phyloP scores from a whole-genome alignment of 2,113 vertebrate genomes.

The Centropus unirufus region DNA sequence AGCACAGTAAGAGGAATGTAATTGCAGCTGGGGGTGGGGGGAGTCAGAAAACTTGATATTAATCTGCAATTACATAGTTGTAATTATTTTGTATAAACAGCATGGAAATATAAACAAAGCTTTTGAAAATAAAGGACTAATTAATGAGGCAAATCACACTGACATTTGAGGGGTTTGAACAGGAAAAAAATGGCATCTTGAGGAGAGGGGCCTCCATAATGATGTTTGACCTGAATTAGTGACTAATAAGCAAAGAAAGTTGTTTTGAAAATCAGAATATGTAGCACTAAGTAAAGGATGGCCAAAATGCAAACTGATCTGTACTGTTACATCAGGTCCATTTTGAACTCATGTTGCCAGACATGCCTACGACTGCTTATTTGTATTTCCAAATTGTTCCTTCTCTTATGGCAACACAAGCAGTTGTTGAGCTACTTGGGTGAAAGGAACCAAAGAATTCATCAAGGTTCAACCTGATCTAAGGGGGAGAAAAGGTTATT shows the following conservation, averaged over 20 bases:
- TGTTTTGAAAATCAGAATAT: not conserved
- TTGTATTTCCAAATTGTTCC: not conserved
- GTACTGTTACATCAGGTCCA: not conserved
- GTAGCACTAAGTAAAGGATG: not conserved
- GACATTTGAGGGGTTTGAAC: not conserved
- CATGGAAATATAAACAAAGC: not conserved
- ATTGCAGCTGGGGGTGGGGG: not conserved
- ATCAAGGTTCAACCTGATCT: not conserved
- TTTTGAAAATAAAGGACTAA: not conserved
- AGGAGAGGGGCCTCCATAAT: not conserved
- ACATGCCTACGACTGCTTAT: not conserved
- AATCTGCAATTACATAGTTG: not conserved
- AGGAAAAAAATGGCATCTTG: not conserved
- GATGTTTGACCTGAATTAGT: not conserved
- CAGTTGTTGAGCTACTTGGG: not conserved
- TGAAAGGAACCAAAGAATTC: not conserved
- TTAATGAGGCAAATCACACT: not conserved
- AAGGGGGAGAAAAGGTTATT: rapidly evolving
- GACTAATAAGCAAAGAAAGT: not conserved
- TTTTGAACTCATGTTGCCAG: not conserved
- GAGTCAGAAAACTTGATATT: not conserved
- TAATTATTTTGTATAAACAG: not conserved
- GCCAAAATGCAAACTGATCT: rapidly evolving
- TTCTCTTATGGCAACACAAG: not conserved
- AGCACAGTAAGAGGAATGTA: not conserved